Evolutionary conservation across 2,888 invertebrate genomes (phyloP).

Genomic region (Dicyrtoma fusca): DNA sequence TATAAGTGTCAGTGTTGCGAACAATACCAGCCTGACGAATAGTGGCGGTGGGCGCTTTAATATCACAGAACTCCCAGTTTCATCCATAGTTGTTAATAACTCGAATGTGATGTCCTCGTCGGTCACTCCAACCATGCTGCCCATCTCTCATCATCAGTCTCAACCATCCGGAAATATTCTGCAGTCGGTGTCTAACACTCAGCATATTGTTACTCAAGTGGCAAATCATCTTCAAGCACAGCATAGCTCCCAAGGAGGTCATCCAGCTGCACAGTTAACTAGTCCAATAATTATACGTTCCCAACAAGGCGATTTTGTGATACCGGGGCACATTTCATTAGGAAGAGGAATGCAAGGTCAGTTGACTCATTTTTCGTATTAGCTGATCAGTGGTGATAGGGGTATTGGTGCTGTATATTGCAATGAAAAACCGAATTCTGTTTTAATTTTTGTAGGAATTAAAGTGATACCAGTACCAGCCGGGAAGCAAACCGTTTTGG

Average conservation of each 20-base stretch:
- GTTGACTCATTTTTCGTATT: no score
- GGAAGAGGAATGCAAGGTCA: conserved; percentile 53
- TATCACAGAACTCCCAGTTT: neutral
- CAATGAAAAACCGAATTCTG: neutral
- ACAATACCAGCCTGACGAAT: no score
- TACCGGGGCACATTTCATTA: conserved; percentile 50
- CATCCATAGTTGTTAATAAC: conserved; percentile 27
- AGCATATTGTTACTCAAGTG: conserved; percentile 26
- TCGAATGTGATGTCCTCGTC: conserved; percentile 25
- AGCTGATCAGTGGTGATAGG: neutral
- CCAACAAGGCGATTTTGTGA: conserved; percentile 52
- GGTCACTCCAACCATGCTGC: conserved; percentile 26
- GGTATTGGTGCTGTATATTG: no score
- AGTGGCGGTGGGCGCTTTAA: neutral
- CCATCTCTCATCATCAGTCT: conserved; percentile 21
- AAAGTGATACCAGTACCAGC: conserved; percentile 51
- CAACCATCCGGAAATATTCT: conserved; percentile 16
- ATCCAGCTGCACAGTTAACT: conserved; percentile 36
- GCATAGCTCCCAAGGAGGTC: conserved; percentile 20
- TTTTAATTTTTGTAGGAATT: conserved; percentile 40
- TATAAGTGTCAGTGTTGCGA: neutral
- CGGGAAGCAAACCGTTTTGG: conserved; percentile 51
- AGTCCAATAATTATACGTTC: conserved; percentile 54
- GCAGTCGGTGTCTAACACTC: conserved; percentile 19
- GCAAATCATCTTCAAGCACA: conserved; percentile 30